A percentile compares a stretch with the other conserved stretches of the same genome.
These are phyloP conservation scores for Engraulis encrasicolus DNA, from an alignment of 2,113 vertebrate species.

Conservation along the genomic window DNA sequence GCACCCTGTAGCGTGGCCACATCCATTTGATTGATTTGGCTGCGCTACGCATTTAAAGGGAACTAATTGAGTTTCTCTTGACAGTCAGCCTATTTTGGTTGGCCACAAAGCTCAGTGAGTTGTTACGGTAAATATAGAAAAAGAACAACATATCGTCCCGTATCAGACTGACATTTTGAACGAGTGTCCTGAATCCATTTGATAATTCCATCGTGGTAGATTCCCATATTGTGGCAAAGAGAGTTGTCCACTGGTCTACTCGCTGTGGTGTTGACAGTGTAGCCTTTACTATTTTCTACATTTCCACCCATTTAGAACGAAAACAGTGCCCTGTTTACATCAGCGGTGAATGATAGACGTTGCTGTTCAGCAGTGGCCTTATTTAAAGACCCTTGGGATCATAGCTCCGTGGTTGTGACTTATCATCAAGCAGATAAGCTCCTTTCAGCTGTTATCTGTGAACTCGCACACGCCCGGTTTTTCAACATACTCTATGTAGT, in stretches of 20 bases:
- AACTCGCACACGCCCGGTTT: slow-evolving; percentile 6
- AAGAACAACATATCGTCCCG: background rate
- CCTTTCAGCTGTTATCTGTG: background rate
- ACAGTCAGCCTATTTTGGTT: background rate
- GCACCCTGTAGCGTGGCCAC: background rate
- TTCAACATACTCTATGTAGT: background rate
- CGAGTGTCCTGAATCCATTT: background rate
- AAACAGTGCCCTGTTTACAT: background rate
- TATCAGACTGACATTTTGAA: background rate
- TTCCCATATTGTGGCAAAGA: background rate
- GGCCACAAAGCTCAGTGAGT: background rate
- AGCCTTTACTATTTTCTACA: background rate
- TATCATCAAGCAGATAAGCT: background rate
- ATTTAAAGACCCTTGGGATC: background rate
- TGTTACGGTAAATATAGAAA: background rate
- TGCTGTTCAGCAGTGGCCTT: background rate
- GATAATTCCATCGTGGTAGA: background rate
- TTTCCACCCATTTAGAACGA: background rate
- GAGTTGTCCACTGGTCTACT: background rate
- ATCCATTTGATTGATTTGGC: background rate
- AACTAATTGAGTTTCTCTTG: slow-evolving; percentile 2
- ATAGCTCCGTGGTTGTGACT: background rate
- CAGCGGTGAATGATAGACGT: background rate
- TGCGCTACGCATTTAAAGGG: background rate
- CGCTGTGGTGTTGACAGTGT: background rate